phyloP scores from a whole-genome alignment of 92 coral and sea anemone genomes.

The Scolanthus callimorphus region DNA sequence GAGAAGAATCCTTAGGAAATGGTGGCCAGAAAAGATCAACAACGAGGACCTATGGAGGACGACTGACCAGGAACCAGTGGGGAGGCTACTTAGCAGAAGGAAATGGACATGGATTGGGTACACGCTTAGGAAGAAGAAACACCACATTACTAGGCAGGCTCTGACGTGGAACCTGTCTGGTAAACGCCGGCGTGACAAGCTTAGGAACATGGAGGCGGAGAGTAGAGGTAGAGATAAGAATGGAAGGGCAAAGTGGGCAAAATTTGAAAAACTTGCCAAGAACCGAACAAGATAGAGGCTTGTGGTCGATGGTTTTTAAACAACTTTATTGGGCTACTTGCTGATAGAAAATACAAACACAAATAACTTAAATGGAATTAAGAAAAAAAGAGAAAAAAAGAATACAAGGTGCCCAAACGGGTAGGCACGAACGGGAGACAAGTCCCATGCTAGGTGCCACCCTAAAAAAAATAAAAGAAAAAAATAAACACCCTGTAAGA shows the following conservation, averaged over 20 bases:
- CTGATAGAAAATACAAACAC: no score
- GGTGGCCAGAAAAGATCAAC: slow-evolving; percentile 15
- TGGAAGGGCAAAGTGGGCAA: neutral
- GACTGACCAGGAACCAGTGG: slow-evolving; percentile 8
- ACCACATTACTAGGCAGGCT: slow-evolving; percentile 12
- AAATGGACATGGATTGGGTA: slow-evolving; percentile 24
- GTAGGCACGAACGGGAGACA: no score
- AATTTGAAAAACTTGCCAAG: neutral
- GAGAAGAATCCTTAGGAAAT: slow-evolving; percentile 7
- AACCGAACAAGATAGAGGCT: neutral
- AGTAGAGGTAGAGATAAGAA: neutral
- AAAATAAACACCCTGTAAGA: no score
- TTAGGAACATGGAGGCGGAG: neutral
- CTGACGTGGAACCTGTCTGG: slow-evolving; percentile 23
- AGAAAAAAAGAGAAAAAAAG: no score
- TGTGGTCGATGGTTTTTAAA: no score
- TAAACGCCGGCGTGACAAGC: slow-evolving; percentile 3
- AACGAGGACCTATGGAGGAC: slow-evolving; percentile 10
- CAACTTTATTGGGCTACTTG: no score
- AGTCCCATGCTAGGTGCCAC: no score
- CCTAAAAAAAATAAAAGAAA: no score
- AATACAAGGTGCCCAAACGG: no score
- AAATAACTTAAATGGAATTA: no score
- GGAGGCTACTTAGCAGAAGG: slow-evolving; percentile 2
- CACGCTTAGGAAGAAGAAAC: slow-evolving; percentile 8